These are phyloP conservation scores for Parasteatoda lunata DNA, from an alignment of 2,888 invertebrate genomes.

Conservation along the genomic window DNA sequence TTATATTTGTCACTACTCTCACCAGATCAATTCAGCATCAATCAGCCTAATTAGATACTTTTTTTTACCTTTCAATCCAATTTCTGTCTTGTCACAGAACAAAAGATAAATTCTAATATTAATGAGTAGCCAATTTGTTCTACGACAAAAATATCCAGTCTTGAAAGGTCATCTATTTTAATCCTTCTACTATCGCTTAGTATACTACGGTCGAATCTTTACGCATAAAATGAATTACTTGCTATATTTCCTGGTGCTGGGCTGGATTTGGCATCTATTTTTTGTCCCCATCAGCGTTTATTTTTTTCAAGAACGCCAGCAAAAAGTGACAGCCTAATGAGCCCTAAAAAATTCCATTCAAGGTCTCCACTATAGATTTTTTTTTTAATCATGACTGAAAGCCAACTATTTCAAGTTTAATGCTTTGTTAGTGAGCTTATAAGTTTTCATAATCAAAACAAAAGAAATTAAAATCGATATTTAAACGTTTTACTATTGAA, in stretches of 20 bases:
- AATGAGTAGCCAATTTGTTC: slow-evolving; percentile 7
- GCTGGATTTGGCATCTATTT: slow-evolving; percentile 38
- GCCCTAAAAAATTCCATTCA: background rate
- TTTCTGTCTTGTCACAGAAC: background rate
- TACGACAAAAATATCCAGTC: slow-evolving; percentile 1
- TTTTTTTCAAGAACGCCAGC: background rate
- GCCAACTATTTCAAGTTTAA: background rate
- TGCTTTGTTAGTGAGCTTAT: background rate
- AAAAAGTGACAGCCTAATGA: slow-evolving; percentile 34
- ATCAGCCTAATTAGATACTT: background rate
- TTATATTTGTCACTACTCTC: no score
- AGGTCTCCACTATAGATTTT: background rate
- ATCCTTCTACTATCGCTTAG: slow-evolving; percentile 5
- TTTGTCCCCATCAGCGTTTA: slow-evolving; percentile 17
- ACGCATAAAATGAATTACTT: background rate
- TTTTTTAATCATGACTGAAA: background rate
- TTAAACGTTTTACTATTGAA: background rate
- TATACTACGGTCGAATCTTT: slow-evolving; percentile 26
- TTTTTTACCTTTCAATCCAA: background rate
- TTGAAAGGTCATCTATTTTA: background rate
- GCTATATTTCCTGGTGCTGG: slow-evolving; percentile 23
- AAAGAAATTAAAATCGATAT: background rate
- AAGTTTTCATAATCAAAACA: background rate
- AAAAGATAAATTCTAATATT: background rate
- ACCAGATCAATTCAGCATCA: no score